A percentile compares a stretch with the other conserved stretches of the same genome.
These are phyloP conservation scores for Harpalus rufipes DNA, from an alignment of 2,888 invertebrate genomes.

Conservation along the genomic window DNA sequence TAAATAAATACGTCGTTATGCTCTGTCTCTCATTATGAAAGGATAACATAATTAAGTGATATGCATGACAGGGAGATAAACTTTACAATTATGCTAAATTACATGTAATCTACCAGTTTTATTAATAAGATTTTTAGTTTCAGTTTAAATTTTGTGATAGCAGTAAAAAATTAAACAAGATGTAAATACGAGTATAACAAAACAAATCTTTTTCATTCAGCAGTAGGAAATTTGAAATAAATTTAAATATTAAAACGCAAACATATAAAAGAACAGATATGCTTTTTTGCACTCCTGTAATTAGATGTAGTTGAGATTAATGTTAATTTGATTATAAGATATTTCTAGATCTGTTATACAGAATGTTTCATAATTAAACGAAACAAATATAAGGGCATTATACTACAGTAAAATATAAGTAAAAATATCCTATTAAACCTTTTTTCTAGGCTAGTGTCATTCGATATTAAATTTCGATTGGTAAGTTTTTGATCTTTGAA, in stretches of 20 bases:
- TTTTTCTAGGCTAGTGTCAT: no score
- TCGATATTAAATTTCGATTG: no score
- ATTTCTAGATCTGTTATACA: no score
- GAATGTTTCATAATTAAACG: no score
- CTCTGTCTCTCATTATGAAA: background rate
- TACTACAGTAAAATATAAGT: no score
- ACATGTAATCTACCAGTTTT: background rate
- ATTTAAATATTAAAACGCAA: background rate
- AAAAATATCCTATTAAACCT: no score
- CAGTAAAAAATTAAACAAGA: background rate
- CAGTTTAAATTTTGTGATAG: background rate
- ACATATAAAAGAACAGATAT: no score
- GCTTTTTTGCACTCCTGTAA: no score
- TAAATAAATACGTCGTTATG: constrained; percentile 24
- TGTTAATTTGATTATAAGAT: no score
- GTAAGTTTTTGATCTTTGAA: no score
- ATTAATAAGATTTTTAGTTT: background rate
- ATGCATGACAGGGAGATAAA: background rate
- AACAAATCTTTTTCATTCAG: background rate
- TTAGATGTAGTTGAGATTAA: no score
- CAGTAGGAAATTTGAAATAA: background rate
- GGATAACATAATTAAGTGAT: constrained; percentile 9
- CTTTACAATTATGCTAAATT: background rate
- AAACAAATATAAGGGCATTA: no score
- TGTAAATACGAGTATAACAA: background rate